Conservation (phyloP, 2,797 vertebrate genomes). For the Gadopsis marmoratus region DNA sequence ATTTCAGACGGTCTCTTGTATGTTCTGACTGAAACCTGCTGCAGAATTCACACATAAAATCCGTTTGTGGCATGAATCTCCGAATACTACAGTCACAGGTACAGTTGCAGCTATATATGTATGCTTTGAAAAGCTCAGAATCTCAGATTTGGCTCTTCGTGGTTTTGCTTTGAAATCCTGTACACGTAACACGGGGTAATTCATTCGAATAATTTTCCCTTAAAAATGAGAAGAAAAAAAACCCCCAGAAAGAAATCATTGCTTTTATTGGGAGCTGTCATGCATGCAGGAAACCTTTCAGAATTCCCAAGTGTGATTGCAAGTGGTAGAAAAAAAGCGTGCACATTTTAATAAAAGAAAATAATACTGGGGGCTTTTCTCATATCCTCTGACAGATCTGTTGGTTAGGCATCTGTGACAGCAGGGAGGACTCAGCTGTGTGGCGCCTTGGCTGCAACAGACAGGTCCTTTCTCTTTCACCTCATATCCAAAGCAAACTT, state of each 20-base stretch:
- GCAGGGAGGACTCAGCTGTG: slow-evolving; percentile 46
- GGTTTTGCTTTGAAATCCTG: slow-evolving; percentile 37
- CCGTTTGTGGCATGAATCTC: slow-evolving; percentile 21
- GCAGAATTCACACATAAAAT: slow-evolving; percentile 37
- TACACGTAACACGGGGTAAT: slow-evolving; percentile 11
- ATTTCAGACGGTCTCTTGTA: slow-evolving; percentile 29
- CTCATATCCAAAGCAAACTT: slow-evolving; percentile 37
- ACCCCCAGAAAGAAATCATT: slow-evolving; percentile 30
- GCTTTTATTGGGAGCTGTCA: slow-evolving; percentile 70
- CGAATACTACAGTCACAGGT: slow-evolving; percentile 31
- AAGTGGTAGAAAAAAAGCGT: slow-evolving; percentile 29
- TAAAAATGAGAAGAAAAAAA: slow-evolving; percentile 20
- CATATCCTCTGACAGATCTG: slow-evolving; percentile 77
- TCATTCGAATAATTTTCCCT: slow-evolving; percentile 38
- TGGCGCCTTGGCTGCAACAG: slow-evolving; percentile 7
- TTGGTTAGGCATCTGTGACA: slow-evolving; percentile 66
- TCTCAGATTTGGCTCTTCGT: not conserved
- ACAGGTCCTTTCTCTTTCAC: slow-evolving; percentile 28
- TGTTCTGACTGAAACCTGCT: slow-evolving; percentile 26
- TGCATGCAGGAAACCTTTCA: slow-evolving; percentile 51
- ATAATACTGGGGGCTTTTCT: slow-evolving; percentile 70
- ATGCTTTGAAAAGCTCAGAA: slow-evolving; percentile 29
- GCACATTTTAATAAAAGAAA: slow-evolving; percentile 76
- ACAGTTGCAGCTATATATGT: slow-evolving; percentile 21
- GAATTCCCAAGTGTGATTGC: slow-evolving; percentile 67